These are phyloP conservation scores for Poecilia velifera DNA, from an alignment of 2,797 vertebrate species.

Conservation along the genomic window DNA sequence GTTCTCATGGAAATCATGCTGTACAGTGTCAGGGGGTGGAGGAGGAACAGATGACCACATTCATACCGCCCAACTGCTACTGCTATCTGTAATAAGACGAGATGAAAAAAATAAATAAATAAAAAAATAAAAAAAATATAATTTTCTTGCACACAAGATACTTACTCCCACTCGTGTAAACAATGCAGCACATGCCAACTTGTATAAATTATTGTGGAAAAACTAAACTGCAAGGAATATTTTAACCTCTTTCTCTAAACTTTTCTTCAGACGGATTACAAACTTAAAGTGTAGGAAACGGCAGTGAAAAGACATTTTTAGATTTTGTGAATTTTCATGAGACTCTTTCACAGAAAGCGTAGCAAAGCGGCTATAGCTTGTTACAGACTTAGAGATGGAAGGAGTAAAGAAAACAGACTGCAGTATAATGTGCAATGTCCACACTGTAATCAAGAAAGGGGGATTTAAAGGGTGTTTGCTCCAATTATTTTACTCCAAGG, in stretches of 20 bases:
- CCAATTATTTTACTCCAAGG: neutral
- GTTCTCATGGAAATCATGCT: constrained; percentile 14
- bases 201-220: constrained; percentile 9
- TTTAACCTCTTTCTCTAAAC: constrained; percentile 35
- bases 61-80: constrained; percentile 21
- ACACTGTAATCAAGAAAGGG: constrained; percentile 3
- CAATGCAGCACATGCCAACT: constrained; percentile 22
- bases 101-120: constrained; percentile 10
- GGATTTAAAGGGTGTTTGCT: neutral
- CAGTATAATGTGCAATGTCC: constrained; percentile 1
- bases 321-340: neutral
- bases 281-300: neutral
- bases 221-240: constrained; percentile 6
- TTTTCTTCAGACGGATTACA: constrained; percentile 19
- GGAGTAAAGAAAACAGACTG: neutral
- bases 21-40: neutral
- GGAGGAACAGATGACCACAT: constrained; percentile 15
- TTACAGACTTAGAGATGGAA: neutral
- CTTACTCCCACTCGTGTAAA: constrained; percentile 61
- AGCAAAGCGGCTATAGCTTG: neutral
- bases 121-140: too few relatives aligned
- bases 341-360: neutral
- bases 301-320: constrained; percentile 1
- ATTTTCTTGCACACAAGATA: constrained; percentile 12
- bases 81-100: constrained; percentile 14